Evolutionary conservation across 1,140 invertebrate species (phyloP), one percentile per base, ranked within the genome.

Genomic region (Phortica variegata): DNA sequence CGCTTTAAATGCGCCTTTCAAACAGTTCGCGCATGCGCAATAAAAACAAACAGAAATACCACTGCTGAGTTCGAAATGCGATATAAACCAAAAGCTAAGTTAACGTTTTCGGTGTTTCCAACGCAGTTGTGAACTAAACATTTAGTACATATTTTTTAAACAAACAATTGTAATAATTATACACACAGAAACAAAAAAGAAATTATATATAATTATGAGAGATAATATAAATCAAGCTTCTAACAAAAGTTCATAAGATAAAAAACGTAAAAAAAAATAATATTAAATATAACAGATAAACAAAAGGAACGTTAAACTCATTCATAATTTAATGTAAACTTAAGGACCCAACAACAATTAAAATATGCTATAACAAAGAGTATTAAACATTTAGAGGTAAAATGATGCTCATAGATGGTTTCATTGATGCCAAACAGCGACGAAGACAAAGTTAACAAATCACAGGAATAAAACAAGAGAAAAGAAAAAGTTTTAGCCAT

Each of bases 91-190:
- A 68, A 68, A 57, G 60, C 50, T 68, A 58, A 54, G 52, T 60
- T 42, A 61, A 55, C 52, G 57, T 63, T 68, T 68, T 69, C 23
- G 63, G 63, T 60, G 65, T 68, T 68, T 66, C 63, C 63, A 68
- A 68, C 60, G 52, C 63, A 68, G 63, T 66, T 66, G 63, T 66
- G 60, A 68, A 66, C 56, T 68, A 68, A 68, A 66, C 10, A 60
- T 58, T 46, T 68, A 68, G 65, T 60, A 63, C 63, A 69, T 68
- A 68, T 60, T 68, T 66, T 68, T 60, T 58, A 57, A 55, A 62
- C 56, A 57, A 61, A 65, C 51, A 51, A 47, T 52, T 49, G n/a
- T 48, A 47, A 59, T 56, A 20, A 48, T 50, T 40, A 36, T 60
- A 60, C 49, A 49, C 17, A 36, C 16, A 43, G 34, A 58, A 54